phyloP scores from a whole-genome alignment of 2,888 invertebrate species.

The Anaspis maculata region DNA sequence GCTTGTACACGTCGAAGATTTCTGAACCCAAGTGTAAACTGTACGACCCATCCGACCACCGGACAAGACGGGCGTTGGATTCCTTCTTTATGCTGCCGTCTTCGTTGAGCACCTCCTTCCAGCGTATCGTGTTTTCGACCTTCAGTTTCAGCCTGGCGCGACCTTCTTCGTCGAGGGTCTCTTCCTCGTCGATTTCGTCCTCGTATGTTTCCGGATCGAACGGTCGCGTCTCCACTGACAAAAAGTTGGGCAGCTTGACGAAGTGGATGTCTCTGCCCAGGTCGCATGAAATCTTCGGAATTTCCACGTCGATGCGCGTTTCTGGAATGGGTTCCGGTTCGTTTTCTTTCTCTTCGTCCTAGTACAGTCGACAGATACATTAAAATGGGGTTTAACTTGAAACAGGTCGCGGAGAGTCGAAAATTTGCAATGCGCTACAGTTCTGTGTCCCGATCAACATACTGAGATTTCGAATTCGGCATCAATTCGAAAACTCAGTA shows the following conservation, averaged over 20 bases:
- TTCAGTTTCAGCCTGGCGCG: conserved; percentile 83
- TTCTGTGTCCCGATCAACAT: too few relatives aligned
- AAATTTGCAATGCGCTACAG: too few relatives aligned
- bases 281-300: conserved; percentile 90
- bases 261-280: conserved; percentile 89
- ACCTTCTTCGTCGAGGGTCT: conserved; percentile 96
- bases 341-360: conserved; percentile 59
- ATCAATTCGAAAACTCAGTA: too few relatives aligned
- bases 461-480: too few relatives aligned
- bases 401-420: too few relatives aligned
- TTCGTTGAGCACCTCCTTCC: conserved; percentile 78
- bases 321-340: conserved; percentile 80
- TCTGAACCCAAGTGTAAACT: conserved; percentile 94
- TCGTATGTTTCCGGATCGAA: conserved; percentile 93
- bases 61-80: conserved; percentile 90
- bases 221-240: conserved; percentile 94
- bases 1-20: conserved; percentile 95
- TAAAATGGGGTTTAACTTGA: not conserved
- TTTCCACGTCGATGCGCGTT: conserved; percentile 93
- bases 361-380: conserved; percentile 8
- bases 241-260: conserved; percentile 95
- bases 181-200: conserved; percentile 98
- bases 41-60: conserved; percentile 98
- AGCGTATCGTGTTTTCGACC: conserved; percentile 96
- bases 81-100: conserved; percentile 76